These are phyloP conservation scores for Melangyna quadrimaculata DNA, from an alignment of 2,888 invertebrate genomes.

Conservation along the genomic window DNA sequence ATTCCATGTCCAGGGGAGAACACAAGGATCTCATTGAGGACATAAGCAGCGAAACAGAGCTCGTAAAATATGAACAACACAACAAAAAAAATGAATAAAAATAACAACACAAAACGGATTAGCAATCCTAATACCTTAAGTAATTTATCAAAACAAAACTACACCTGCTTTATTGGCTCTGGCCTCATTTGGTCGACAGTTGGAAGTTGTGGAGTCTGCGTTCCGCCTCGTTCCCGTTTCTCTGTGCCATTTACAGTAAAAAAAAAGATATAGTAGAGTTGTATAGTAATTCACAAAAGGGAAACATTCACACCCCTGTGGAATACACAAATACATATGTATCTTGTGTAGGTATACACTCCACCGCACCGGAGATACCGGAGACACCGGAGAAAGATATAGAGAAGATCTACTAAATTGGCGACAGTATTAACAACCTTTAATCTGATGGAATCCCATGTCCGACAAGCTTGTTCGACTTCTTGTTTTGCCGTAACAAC, in stretches of 20 bases:
- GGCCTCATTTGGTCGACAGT: conserved; percentile 44
- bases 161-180: conserved; percentile 68
- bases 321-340: conserved; percentile 28
- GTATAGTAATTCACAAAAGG: conserved; percentile 48
- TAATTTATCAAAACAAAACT: conserved; percentile 72
- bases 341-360: conserved; percentile 6
- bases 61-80: conserved; percentile 13
- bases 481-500: conserved; percentile 63
- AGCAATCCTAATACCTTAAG: conserved; percentile 66
- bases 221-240: neutral
- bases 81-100: neutral
- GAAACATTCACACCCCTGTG: conserved; percentile 62
- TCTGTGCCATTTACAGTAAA: conserved; percentile 7
- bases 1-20: neutral
- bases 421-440: conserved; percentile 76
- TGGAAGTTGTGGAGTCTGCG: neutral
- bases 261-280: neutral
- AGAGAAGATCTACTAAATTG: conserved; percentile 73
- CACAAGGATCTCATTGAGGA: conserved; percentile 11
- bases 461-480: conserved; percentile 74
- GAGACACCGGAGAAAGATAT: conserved; percentile 7
- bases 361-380: neutral
- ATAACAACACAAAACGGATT: conserved; percentile 53
- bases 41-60: conserved; percentile 10
- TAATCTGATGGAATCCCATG: conserved; percentile 76